Evolutionary conservation across 2,888 invertebrate species (phyloP).

Genomic region (Vesta saturnalis): DNA sequence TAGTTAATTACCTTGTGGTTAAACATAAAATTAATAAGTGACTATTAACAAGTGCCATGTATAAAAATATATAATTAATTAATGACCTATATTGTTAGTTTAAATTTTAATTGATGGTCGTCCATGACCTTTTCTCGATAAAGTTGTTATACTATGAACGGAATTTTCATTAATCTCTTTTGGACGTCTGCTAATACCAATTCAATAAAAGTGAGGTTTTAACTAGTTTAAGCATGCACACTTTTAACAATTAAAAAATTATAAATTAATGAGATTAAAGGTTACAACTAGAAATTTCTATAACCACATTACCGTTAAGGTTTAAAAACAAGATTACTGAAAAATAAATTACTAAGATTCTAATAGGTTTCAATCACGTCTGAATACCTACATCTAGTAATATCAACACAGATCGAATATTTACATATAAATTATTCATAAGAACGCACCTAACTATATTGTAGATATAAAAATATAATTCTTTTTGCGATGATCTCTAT

Average conservation of each 20-base stretch:
- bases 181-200: neutral
- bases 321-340: neutral
- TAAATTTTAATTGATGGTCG: constrained; percentile 24
- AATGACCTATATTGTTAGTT: neutral
- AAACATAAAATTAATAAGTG: too few species aligned
- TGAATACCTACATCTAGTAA: constrained; percentile 22
- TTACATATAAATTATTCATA: constrained; percentile 28
- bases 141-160: neutral
- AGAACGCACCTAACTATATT: neutral
- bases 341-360: constrained; percentile 2
- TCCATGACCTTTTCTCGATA: constrained; percentile 22
- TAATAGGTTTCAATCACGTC: constrained; percentile 17
- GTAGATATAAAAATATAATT: neutral
- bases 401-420: constrained; percentile 17
- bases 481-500: constrained; percentile 8
- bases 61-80: too few species aligned
- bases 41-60: too few species aligned
- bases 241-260: neutral
- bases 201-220: too few species aligned
- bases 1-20: too few species aligned
- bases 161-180: neutral
- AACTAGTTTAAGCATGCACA: too few species aligned
- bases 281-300: neutral
- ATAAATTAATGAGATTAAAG: neutral
- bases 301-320: neutral